Evolutionary conservation across 2,888 invertebrate species (phyloP).

Genomic region (Xestia xanthographa): DNA sequence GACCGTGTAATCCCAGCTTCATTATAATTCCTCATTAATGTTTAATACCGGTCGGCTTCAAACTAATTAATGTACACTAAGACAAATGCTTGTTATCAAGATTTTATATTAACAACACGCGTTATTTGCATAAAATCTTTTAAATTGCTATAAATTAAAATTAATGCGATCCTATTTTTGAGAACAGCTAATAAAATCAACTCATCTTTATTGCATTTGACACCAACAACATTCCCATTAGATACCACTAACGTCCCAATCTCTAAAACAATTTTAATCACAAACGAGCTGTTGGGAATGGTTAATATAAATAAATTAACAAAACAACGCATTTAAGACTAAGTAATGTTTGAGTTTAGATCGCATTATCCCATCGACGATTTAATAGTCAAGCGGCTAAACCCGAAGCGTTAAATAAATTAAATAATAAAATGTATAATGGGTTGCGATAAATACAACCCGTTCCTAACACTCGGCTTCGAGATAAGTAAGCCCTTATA

Average conservation of each 20-base stretch:
- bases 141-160: constrained; percentile 63
- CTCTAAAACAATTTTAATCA: constrained; percentile 54
- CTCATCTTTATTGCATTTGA: constrained; percentile 28
- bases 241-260: constrained; percentile 41
- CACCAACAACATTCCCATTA: constrained; percentile 26
- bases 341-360: constrained; percentile 86
- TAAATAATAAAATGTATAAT: constrained; percentile 90
- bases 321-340: constrained; percentile 79
- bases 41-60: constrained; percentile 77
- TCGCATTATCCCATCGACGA: constrained; percentile 86
- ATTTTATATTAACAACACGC: constrained; percentile 75
- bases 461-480: constrained; percentile 83
- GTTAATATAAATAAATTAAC: constrained; percentile 74
- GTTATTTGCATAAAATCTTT: constrained; percentile 71
- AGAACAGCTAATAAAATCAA: constrained; percentile 22
- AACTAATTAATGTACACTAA: constrained; percentile 83
- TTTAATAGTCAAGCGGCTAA: constrained; percentile 89
- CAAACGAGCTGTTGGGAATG: constrained; percentile 60
- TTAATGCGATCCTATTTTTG: constrained; percentile 38
- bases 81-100: constrained; percentile 82
- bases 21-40: constrained; percentile 83
- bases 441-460: constrained; percentile 89
- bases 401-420: constrained; percentile 89
- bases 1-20: constrained; percentile 77
- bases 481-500: constrained; percentile 90